Base-by-base conservation (phyloP, 2,797 vertebrate species). In the Clarias laeviceps region DNA sequence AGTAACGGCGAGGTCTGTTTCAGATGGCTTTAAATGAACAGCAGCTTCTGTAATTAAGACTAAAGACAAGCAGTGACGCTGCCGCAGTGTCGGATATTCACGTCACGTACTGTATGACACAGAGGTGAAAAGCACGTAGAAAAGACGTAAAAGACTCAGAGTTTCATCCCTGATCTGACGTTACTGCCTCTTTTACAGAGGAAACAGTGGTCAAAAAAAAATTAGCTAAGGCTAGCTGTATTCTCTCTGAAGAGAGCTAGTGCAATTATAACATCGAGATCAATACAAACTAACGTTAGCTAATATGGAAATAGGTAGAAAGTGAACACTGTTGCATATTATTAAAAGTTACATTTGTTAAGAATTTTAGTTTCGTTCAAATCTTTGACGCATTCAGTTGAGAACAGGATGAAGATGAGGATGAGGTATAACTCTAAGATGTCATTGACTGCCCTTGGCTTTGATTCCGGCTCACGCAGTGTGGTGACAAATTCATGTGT, bases 1-100 rank as follows among this genome's bases (percentile, higher is more conserved):
- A 87, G 65, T 29, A 56, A 81, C 72, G 65, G 61, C 61, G 15
- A 68, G 59, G 64, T 27, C 70, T 87, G 84, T 85, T 74, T 85
- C 83, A 85, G 83, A 74, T 69, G 18, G 59, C 54, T 84, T 88
- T 78, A 84, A 78, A 88, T 34, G 54, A 85, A 76, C 69, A 18
- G 20, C 18, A 14, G 62, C 27, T 82, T 22, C 64, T 83, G 83
- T 85, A 85, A 86, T 85, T 88, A 83, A 87, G 82, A 78, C 34
- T 54, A 15, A 62, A 14, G 14, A 17, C 15, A 37, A 68, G 20
- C 6, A 61, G 45, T 4, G 72, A 77, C 56, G 18, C 56, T 37
- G 72, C 20, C 12, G 74, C 1, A n/a, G n/a, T 5, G 1, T 54
- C 24, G n/a, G 22, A 65, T 54, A 73, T 57, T 56, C 24, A 17